A percentile compares a stretch with the other conserved stretches of the same genome.
These are phyloP conservation scores for Sebastes reedi DNA, from an alignment of 2,797 vertebrate genomes.

Conservation along the genomic window DNA sequence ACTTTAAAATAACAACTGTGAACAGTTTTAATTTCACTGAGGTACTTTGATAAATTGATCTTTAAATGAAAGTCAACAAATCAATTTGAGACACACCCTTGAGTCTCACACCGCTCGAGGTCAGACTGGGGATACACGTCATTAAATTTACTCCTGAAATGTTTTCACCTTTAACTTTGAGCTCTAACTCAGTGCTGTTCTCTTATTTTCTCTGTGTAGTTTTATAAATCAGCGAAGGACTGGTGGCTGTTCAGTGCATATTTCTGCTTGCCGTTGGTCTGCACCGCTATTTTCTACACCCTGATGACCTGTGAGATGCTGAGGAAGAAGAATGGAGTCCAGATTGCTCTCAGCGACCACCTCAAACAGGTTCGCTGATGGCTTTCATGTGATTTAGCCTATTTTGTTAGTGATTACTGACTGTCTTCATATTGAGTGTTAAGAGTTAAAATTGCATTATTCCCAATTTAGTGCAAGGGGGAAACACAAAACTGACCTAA, in stretches of 20 bases:
- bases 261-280: slow-evolving; percentile 94
- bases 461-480: not conserved
- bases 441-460: not conserved
- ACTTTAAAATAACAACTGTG: slow-evolving; percentile 18
- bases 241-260: slow-evolving; percentile 98
- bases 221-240: slow-evolving; percentile 93
- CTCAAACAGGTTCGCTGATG: slow-evolving; percentile 75
- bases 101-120: not conserved
- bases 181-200: slow-evolving; percentile 6
- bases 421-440: not conserved
- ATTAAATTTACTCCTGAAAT: slow-evolving; percentile 22
- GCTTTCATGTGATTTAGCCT: not conserved
- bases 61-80: slow-evolving; percentile 15
- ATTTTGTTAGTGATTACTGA: not conserved
- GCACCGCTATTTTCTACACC: slow-evolving; percentile 95
- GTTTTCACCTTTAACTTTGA: slow-evolving; percentile 16
- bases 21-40: slow-evolving; percentile 1
- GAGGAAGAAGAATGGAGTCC: slow-evolving; percentile 81
- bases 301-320: slow-evolving; percentile 95
- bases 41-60: slow-evolving; percentile 29
- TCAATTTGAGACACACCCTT: slow-evolving; percentile 16
- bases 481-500: not conserved
- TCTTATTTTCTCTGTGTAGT: slow-evolving; percentile 75
- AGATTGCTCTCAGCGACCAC: slow-evolving; percentile 83
- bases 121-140: not conserved